Evolutionary conservation across 2,797 vertebrate genomes (phyloP), one percentile per base, ranked within the genome.

Genomic region (Jordanella pulchra): DNA sequence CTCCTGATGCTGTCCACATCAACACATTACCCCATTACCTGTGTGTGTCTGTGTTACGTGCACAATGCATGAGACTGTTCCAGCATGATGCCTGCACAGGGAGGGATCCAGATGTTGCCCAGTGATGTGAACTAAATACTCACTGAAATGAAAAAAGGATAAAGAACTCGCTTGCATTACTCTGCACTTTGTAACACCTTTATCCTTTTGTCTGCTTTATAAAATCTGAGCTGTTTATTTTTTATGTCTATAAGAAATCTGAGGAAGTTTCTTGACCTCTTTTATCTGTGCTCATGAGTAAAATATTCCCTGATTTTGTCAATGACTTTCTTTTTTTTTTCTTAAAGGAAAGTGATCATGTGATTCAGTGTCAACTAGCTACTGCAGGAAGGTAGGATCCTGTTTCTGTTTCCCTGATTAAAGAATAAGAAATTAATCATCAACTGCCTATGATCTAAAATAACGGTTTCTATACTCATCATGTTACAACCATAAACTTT

Each of bases 281-380:
- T 60, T 23, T 23, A 60, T 60, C 32, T 9, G 1, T 42, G 23
- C 56, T 39, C 11, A n/a, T 42, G 1, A n/a, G 10, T 17, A 11
- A 7, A 15, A 25, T 7, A 76, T 51, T 50, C 30, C 51, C 3
- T 27, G 35, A 18, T 5, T 12, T 25, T 15, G 14, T 3, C 3
- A 21, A 45, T 71, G 42, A 53, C 50, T 65, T 64, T 7, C 25
- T 71, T 64, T 65, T 64, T 7, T 27, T 71, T 64, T 27, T 2
- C 5, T 53, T 53, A 3, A 87, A 92, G 93, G 90, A 77, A 90
- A 90, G 77, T 89, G 84, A 92, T 30, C 13, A 42, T 47, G 72
- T 76, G 77, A 78, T 80, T 65, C 82, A 90, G 83, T 83, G 86
- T 83, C 89, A 67, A 53, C 87, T 67, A 78, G 77, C 64, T 61